A percentile compares a stretch with the other conserved stretches of the same genome.
Evolutionary conservation across 2,797 vertebrate species (phyloP).

Genomic region (Spinus pinus): DNA sequence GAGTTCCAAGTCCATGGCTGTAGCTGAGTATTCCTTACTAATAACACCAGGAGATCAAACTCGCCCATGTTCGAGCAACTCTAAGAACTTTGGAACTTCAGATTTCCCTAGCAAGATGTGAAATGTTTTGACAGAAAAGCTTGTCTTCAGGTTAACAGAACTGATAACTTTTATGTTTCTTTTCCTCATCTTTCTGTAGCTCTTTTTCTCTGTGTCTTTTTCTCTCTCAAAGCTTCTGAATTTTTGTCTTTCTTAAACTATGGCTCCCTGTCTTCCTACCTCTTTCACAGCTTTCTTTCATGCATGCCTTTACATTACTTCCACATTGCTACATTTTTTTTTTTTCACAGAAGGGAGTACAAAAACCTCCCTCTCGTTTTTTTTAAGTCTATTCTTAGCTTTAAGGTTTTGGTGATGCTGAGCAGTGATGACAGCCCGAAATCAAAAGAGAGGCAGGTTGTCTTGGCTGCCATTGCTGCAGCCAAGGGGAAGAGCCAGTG

Average conservation of each 20-base stretch:
- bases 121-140: neutral
- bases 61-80: rapidly evolving
- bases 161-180: neutral
- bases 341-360: neutral
- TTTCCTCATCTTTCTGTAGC: neutral
- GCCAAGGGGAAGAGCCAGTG: neutral
- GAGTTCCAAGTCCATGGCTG: neutral
- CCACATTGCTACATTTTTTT: neutral
- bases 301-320: neutral
- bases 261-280: neutral
- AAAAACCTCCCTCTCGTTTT: neutral
- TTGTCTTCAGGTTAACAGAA: neutral
- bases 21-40: neutral
- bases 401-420: neutral
- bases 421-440: neutral
- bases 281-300: neutral
- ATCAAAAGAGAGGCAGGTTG: neutral
- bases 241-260: neutral
- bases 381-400: neutral
- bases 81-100: neutral
- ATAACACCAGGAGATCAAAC: neutral
- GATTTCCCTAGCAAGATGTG: neutral
- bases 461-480: neutral
- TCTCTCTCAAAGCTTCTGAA: neutral
- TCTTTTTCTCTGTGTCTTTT: neutral